A percentile compares a stretch with the other conserved stretches of the same genome.
Evolutionary conservation across 1,140 invertebrate genomes (phyloP).

Genomic region (Whitmania pigra): DNA sequence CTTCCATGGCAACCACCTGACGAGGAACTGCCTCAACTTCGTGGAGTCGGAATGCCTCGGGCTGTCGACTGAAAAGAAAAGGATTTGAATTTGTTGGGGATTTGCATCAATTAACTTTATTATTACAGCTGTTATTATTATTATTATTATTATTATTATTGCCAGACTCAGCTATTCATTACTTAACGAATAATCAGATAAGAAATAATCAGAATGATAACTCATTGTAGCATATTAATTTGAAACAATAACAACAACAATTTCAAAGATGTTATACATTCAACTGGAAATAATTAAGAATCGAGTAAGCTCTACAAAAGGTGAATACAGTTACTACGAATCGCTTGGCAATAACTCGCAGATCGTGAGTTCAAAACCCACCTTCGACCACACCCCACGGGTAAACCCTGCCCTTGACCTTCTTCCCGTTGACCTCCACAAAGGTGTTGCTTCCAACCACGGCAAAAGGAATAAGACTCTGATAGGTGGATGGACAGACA

Average conservation of each 20-base stretch:
- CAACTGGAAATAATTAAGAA: too few species aligned
- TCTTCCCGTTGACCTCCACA: slow-evolving; percentile 27
- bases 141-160: neutral
- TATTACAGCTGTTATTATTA: neutral
- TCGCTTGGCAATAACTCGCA: too few species aligned
- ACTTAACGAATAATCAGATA: neutral
- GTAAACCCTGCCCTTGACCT: slow-evolving; percentile 28
- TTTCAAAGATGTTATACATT: neutral
- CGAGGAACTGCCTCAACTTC: slow-evolving; percentile 39
- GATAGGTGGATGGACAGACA: neutral
- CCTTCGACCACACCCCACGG: slow-evolving; percentile 30
- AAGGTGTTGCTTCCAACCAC: slow-evolving; percentile 57
- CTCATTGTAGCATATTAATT: too few species aligned
- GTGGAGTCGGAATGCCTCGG: slow-evolving; percentile 42
- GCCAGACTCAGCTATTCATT: neutral
- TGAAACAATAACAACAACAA: neutral
- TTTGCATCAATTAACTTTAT: neutral
- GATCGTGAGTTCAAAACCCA: neutral
- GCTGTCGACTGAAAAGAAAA: slow-evolving; percentile 39
- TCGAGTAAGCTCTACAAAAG: too few species aligned
- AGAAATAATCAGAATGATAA: neutral
- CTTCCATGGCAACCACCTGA: slow-evolving; percentile 30
- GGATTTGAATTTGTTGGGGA: neutral
- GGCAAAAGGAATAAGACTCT: slow-evolving; percentile 68
- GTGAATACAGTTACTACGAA: too few species aligned